These are phyloP conservation scores for Sardina pilchardus DNA, from an alignment of 2,113 vertebrate species.

Conservation along the genomic window DNA sequence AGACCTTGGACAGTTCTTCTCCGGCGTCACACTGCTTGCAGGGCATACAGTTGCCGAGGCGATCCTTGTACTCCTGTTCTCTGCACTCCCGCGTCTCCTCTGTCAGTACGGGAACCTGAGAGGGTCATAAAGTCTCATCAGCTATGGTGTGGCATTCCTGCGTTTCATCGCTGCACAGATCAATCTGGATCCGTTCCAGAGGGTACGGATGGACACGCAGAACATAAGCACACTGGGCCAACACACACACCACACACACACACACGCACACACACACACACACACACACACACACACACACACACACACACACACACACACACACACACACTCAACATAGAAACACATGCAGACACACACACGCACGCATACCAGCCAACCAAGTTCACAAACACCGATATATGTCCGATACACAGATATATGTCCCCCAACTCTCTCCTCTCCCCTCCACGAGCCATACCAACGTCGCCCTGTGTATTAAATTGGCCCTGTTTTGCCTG, in stretches of 20 bases:
- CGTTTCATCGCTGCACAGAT: slow-evolving; percentile 51
- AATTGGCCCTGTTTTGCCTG: not conserved
- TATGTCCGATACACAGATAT: not conserved
- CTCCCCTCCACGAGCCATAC: not conserved
- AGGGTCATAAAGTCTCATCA: slow-evolving; percentile 44
- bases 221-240: slow-evolving; percentile 37
- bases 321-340: not conserved
- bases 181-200: not conserved
- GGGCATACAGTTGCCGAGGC: slow-evolving; percentile 80
- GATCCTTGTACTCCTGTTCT: slow-evolving; percentile 90
- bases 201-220: not conserved
- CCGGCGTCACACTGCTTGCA: slow-evolving; percentile 95
- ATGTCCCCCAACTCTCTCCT: not conserved
- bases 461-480: too few relatives aligned
- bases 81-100: slow-evolving; percentile 86
- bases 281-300: not conserved
- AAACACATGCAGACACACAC: not conserved
- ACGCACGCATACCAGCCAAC: not conserved
- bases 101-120: slow-evolving; percentile 77
- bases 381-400: not conserved
- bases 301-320: not conserved
- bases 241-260: not conserved
- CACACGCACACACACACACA: not conserved
- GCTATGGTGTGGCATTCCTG: slow-evolving; percentile 52
- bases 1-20: slow-evolving; percentile 94